A percentile compares a stretch with the other conserved stretches of the same genome.
These are phyloP conservation scores for Dorcus hopei DNA, from an alignment of 2,888 invertebrate species.

Conservation along the genomic window DNA sequence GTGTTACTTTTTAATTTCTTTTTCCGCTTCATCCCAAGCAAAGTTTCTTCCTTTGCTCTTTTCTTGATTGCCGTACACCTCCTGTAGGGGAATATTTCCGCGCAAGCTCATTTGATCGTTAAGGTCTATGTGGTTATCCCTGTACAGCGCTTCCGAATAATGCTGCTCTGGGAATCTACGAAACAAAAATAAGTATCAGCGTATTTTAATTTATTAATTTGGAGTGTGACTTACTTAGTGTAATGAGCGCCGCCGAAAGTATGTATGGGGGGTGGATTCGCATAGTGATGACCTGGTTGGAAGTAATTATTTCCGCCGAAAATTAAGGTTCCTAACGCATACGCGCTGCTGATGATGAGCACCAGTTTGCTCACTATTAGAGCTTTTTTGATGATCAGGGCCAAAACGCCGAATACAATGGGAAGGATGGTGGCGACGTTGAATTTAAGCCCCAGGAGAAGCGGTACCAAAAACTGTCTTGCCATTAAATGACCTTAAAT, in stretches of 20 bases:
- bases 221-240: not conserved
- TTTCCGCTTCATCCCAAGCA: constrained; percentile 46
- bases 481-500: constrained; percentile 69
- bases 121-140: constrained; percentile 24
- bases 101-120: constrained; percentile 27
- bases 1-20: constrained; percentile 3
- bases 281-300: constrained; percentile 28
- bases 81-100: constrained; percentile 25
- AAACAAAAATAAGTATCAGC: too few species aligned
- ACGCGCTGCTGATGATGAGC: constrained; percentile 65
- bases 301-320: constrained; percentile 29
- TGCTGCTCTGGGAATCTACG: constrained; percentile 35
- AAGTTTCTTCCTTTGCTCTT: constrained; percentile 42
- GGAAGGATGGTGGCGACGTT: constrained; percentile 73
- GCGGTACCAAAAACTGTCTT: constrained; percentile 70
- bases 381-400: constrained; percentile 75
- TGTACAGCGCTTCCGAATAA: constrained; percentile 43
- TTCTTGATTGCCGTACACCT: constrained; percentile 24
- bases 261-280: constrained; percentile 1
- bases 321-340: constrained; percentile 56
- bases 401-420: constrained; percentile 65
- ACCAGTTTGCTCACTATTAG: constrained; percentile 73
- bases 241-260: constrained; percentile 19
- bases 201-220: not conserved
- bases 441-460: constrained; percentile 77